phyloP scores from a whole-genome alignment of 2,113 vertebrate genomes.

The Toxostoma redivivum region DNA sequence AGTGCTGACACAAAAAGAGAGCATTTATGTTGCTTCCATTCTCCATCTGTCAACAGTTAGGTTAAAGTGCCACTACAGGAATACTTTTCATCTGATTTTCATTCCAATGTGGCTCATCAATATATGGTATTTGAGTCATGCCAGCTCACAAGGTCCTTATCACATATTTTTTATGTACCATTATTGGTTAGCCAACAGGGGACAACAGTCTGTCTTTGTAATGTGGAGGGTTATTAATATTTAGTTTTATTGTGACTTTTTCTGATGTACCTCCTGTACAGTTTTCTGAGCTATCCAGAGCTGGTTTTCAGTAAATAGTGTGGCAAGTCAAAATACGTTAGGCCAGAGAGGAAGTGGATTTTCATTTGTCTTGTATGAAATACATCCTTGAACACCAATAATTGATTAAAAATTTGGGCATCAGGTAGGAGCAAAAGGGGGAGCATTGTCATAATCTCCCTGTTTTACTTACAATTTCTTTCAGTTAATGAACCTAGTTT shows the following conservation, averaged over 20 bases:
- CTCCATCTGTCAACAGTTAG: conserved; percentile 77
- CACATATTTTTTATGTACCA: not conserved
- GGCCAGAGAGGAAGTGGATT: not conserved
- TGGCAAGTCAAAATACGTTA: not conserved
- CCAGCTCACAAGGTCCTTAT: conserved; percentile 18
- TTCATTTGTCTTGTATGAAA: not conserved
- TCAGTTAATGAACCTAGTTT: not conserved
- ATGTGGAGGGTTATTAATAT: not conserved
- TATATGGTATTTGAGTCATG: not conserved
- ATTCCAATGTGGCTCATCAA: not conserved
- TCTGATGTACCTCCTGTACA: not conserved
- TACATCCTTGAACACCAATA: not conserved
- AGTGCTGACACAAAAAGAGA: conserved; percentile 75
- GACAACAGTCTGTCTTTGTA: conserved; percentile 23
- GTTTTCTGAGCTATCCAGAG: not conserved
- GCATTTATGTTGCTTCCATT: conserved; percentile 70
- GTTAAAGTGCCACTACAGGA: conserved; percentile 59
- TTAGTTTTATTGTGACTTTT: conserved; percentile 14
- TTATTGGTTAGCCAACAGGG: conserved; percentile 38
- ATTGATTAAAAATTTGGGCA: not conserved
- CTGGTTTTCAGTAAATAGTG: not conserved
- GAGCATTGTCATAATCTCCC: not conserved
- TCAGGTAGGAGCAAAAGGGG: not conserved
- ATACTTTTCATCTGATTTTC: conserved; percentile 73
- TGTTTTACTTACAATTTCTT: not conserved